A percentile compares a stretch with the other conserved stretches of the same genome.
phyloP scores from a whole-genome alignment of 35 echinoderm and acorn worm species.

The Strongylocentrotus purpuratus region DNA sequence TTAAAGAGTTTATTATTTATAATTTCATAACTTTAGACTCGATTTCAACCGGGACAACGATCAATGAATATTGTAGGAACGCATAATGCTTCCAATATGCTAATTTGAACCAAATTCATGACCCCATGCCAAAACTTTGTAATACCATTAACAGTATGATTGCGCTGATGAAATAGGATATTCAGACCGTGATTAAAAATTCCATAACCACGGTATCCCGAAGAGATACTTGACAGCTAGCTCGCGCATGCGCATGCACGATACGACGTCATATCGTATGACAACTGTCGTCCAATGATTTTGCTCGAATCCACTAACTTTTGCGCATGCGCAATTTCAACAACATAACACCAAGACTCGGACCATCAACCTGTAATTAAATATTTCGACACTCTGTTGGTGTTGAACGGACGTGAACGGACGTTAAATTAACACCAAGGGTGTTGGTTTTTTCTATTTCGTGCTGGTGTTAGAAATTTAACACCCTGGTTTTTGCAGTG shows the following conservation, averaged over 20 bases:
- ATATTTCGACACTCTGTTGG: constrained; percentile 10
- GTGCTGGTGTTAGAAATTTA: constrained; percentile 17
- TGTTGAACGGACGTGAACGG: neutral
- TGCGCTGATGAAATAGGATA: constrained; percentile 17
- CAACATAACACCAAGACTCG: neutral
- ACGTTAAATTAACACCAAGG: neutral
- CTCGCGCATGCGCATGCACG: neutral
- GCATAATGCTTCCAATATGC: no score
- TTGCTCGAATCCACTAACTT: constrained; percentile 23
- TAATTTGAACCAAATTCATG: no score
- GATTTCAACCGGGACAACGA: no score
- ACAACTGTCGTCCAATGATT: constrained; percentile 24
- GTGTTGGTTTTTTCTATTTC: neutral
- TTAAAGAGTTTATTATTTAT: no score
- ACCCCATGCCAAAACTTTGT: no score
- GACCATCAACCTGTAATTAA: constrained; percentile 12
- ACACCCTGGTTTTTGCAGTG: constrained; percentile 14
- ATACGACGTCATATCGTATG: neutral
- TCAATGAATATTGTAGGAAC: no score
- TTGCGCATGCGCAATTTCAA: constrained; percentile 6
- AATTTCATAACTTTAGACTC: no score
- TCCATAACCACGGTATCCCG: neutral
- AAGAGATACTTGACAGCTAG: neutral
- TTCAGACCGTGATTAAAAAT: neutral
- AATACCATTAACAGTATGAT: neutral